Evolutionary conservation across 2,113 vertebrate species (phyloP).

Genomic region (Symphodus melops): DNA sequence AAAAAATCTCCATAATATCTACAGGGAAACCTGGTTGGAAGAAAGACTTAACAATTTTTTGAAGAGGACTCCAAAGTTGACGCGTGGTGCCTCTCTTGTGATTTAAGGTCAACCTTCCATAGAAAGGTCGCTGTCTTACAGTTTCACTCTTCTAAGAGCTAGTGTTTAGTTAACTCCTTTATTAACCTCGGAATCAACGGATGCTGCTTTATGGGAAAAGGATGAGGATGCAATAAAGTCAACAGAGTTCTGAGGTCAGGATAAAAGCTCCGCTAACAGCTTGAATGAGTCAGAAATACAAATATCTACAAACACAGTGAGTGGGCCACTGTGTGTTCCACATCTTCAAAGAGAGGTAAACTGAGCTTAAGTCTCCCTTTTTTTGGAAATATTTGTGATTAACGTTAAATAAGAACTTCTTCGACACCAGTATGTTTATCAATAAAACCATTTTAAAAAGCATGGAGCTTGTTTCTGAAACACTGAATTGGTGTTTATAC

Average conservation of each 20-base stretch:
- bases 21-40: conserved; percentile 6
- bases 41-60: conserved; percentile 13
- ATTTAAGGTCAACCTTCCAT: conserved; percentile 27
- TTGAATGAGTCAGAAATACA: conserved; percentile 58
- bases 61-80: conserved; percentile 30
- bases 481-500: neutral
- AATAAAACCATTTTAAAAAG: neutral
- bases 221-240: conserved; percentile 61
- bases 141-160: conserved; percentile 61
- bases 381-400: conserved; percentile 17
- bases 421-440: neutral
- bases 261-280: conserved; percentile 57
- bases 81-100: conserved; percentile 27
- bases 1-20: neutral
- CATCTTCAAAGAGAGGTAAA: conserved; percentile 32
- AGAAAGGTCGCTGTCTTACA: conserved; percentile 49
- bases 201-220: conserved; percentile 68
- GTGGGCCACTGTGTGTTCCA: conserved; percentile 35
- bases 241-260: conserved; percentile 57
- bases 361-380: neutral
- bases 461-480: neutral
- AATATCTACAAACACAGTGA: conserved; percentile 59
- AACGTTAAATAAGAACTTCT: neutral
- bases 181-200: conserved; percentile 71
- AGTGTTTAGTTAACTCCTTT: conserved; percentile 66